phyloP scores from a whole-genome alignment of 1,140 invertebrate species.

The Drosophila sproati region DNA sequence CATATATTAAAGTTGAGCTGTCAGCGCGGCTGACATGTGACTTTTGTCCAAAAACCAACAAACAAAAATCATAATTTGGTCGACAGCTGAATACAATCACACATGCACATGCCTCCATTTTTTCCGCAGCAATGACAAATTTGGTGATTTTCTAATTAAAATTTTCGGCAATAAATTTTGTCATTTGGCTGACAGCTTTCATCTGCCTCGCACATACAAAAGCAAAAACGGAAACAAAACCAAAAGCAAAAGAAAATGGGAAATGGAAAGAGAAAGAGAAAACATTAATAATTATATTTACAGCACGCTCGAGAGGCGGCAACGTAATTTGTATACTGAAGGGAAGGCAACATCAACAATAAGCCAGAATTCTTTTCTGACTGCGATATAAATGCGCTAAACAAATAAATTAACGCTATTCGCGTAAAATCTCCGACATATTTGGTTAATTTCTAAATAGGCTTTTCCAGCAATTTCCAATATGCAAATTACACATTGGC shows the following conservation, averaged over 20 bases:
- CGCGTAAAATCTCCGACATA: conserved; percentile 58
- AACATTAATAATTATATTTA: conserved; percentile 47
- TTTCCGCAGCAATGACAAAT: conserved; percentile 18
- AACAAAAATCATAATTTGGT: conserved; percentile 57
- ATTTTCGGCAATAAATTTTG: conserved; percentile 61
- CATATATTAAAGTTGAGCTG: background rate
- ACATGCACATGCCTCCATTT: conserved; percentile 16
- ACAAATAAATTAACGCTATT: conserved; percentile 76
- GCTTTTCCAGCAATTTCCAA: conserved; percentile 20
- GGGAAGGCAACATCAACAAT: conserved; percentile 28
- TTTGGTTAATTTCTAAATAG: conserved; percentile 75
- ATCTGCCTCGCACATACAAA: conserved; percentile 14
- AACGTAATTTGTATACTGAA: conserved; percentile 48
- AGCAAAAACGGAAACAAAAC: conserved; percentile 9
- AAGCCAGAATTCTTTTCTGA: conserved; percentile 14
- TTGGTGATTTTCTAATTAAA: conserved; percentile 73
- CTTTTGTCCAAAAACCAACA: conserved; percentile 64
- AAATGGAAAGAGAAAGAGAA: conserved; percentile 15
- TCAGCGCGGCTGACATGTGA: conserved; percentile 48
- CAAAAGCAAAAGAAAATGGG: conserved; percentile 26
- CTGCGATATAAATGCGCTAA: conserved; percentile 54
- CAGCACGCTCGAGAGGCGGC: conserved; percentile 15
- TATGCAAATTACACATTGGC: conserved; percentile 57
- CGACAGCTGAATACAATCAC: conserved; percentile 31
- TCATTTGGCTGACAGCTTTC: conserved; percentile 62